phyloP scores from a whole-genome alignment of 2,113 vertebrate species.

The Tetrao urogallus region DNA sequence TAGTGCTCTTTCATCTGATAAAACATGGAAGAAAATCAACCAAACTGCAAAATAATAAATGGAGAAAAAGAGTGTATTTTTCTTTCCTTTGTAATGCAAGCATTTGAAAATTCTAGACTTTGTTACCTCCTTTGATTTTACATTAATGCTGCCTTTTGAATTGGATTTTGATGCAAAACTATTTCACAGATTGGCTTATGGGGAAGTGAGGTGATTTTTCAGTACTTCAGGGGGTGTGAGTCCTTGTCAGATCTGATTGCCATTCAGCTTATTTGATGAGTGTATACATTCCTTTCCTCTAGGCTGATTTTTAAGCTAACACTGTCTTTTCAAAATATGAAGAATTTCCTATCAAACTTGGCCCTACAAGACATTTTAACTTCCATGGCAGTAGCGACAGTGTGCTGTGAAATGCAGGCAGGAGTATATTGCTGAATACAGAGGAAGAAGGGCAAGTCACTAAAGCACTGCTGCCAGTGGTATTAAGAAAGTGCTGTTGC shows the following conservation, averaged over 20 bases:
- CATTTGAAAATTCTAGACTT: neutral
- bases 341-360: neutral
- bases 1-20: neutral
- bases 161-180: neutral
- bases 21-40: neutral
- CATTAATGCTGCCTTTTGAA: neutral
- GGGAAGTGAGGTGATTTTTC: neutral
- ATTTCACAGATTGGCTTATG: neutral
- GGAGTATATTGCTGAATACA: neutral
- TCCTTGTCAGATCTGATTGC: neutral
- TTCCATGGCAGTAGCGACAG: neutral
- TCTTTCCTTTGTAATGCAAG: neutral
- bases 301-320: neutral
- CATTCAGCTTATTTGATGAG: neutral
- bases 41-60: neutral
- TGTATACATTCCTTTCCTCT: neutral
- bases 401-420: neutral
- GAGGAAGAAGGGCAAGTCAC: rapidly evolving
- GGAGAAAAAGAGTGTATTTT: neutral
- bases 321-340: neutral
- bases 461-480: neutral
- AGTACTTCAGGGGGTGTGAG: neutral
- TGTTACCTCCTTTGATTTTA: conserved; percentile 2
- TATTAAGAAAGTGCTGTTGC: neutral
- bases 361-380: neutral